These are phyloP conservation scores for Melanostigma gelatinosum DNA, from an alignment of 2,113 vertebrate genomes.

Conservation along the genomic window DNA sequence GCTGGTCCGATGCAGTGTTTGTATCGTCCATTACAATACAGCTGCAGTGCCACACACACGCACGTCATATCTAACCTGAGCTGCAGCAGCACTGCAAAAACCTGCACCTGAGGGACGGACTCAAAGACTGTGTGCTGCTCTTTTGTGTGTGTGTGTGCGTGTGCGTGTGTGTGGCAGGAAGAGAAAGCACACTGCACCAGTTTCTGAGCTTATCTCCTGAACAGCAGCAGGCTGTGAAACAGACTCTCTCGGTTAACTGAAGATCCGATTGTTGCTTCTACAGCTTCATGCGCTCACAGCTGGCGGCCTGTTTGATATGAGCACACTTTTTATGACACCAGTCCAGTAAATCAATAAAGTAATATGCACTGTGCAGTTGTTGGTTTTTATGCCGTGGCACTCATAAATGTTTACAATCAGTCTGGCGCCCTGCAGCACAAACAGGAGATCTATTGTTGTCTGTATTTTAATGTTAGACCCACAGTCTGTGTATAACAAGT, in stretches of 20 bases:
- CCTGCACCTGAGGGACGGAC: conserved; percentile 6
- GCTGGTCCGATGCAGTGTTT: background rate
- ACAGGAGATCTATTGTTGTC: background rate
- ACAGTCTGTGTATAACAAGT: too few relatives aligned
- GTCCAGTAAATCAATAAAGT: conserved; percentile 18
- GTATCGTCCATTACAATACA: background rate
- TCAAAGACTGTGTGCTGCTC: background rate
- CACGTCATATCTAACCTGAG: background rate
- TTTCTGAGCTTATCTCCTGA: conserved; percentile 23
- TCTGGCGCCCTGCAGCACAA: conserved; percentile 4
- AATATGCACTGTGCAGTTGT: background rate
- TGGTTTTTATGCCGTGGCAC: background rate
- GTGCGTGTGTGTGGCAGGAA: conserved; percentile 20
- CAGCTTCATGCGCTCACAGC: background rate
- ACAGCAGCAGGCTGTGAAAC: conserved; percentile 1
- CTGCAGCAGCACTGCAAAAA: conserved; percentile 20
- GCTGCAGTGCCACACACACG: background rate
- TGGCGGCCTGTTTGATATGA: background rate
- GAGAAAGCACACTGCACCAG: conserved; percentile 33
- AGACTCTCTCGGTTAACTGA: background rate
- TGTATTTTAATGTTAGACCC: too few relatives aligned
- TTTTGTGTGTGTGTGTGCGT: background rate
- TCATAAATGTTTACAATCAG: conserved; percentile 21
- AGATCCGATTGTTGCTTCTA: background rate
- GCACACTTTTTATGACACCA: conserved; percentile 5